A percentile compares a stretch with the other conserved stretches of the same genome.
Conservation (phyloP, 2,797 vertebrate genomes). For the Borostomias antarcticus region DNA sequence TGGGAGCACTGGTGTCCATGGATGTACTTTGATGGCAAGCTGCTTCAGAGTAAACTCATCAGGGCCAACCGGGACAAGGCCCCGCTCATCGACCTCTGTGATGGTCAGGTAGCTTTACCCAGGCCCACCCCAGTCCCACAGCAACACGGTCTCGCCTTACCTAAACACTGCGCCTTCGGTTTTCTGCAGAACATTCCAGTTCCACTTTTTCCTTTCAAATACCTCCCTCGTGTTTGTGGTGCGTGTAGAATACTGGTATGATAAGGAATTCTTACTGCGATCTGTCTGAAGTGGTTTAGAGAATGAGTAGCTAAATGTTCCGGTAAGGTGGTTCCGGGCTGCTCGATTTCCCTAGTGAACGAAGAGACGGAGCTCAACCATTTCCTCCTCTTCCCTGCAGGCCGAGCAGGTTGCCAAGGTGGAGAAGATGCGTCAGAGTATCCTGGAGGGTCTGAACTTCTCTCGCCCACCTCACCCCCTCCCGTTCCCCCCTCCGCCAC, state of each 20-base stretch:
- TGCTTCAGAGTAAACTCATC: constrained; percentile 94
- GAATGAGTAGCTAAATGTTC: background rate
- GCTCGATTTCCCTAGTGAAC: background rate
- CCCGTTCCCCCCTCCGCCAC: constrained; percentile 82
- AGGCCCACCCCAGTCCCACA: background rate
- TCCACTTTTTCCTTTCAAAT: background rate
- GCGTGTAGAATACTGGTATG: background rate
- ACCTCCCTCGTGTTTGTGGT: background rate
- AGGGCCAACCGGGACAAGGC: constrained; percentile 90
- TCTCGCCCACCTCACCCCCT: constrained; percentile 86
- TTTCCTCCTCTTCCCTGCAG: constrained; percentile 58
- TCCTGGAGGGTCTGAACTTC: constrained; percentile 93
- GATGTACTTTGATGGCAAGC: constrained; percentile 98
- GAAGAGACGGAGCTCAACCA: background rate
- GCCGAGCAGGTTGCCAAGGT: constrained; percentile 89
- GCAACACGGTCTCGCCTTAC: background rate
- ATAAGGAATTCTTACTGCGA: background rate
- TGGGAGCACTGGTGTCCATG: constrained; percentile 98
- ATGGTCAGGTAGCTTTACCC: constrained; percentile 88
- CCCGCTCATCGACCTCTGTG: constrained; percentile 97
- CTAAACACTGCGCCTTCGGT: background rate
- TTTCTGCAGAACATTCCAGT: background rate
- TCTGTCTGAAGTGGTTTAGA: background rate
- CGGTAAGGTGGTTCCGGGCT: background rate
- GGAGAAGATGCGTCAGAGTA: constrained; percentile 96